Percentiles rank a stretch among this genome's conserved stretches.
Evolutionary conservation across 2,797 vertebrate species (phyloP).

Genomic region (Pteronotus mesoamericanus): DNA sequence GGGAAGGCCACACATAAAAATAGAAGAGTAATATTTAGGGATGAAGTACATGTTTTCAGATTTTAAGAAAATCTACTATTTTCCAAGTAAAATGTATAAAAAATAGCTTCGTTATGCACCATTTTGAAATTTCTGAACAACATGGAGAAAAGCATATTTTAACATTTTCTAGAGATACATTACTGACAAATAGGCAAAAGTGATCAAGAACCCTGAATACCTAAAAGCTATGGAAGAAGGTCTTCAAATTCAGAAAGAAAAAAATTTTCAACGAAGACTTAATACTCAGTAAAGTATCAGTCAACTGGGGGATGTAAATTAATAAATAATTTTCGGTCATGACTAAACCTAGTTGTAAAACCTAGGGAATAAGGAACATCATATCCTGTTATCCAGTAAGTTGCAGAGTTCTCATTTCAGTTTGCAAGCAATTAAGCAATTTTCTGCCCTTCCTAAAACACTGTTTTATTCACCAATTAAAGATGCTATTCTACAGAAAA

Average conservation of each 20-base stretch:
- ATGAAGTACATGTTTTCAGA: neutral
- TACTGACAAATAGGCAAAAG: neutral
- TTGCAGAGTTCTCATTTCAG: neutral
- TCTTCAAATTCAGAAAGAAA: neutral
- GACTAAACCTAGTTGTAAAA: neutral
- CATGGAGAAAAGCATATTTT: neutral
- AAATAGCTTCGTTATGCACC: neutral
- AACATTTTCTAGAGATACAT: neutral
- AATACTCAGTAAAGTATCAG: neutral
- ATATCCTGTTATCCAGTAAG: neutral
- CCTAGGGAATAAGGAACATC: neutral
- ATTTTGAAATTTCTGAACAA: neutral
- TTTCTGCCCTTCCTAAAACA: neutral
- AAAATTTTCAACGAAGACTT: neutral
- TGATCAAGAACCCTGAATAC: neutral
- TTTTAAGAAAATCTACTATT: neutral
- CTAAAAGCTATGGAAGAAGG: neutral
- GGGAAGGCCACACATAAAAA: neutral
- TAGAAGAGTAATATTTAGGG: neutral
- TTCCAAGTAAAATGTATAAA: neutral
- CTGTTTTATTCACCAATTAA: neutral
- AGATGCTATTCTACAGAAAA: neutral
- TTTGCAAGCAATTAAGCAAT: neutral
- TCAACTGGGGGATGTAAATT: neutral
- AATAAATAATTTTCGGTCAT: neutral